Percentiles rank a stretch among this genome's conserved stretches.
Conservation (phyloP, 53 echinoderm and acorn worm genomes). For the Astropecten irregularis region DNA sequence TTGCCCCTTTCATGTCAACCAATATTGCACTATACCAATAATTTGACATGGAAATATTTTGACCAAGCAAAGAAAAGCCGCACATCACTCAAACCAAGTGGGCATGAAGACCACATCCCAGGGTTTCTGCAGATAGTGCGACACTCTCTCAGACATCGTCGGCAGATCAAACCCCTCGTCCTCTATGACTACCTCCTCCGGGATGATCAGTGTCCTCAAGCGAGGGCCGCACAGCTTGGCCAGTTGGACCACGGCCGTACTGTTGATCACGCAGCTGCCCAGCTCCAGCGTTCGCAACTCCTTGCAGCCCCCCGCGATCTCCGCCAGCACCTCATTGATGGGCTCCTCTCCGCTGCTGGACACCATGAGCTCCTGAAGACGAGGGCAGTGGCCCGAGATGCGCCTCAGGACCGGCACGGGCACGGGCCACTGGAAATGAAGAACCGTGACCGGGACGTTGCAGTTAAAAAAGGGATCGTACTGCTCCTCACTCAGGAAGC, state of each 20-base stretch:
- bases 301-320: conserved; percentile 71
- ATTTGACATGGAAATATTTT: no score
- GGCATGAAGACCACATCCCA: conserved; percentile 85
- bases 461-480: conserved; percentile 73
- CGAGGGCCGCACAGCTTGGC: conserved; percentile 82
- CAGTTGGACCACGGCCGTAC: conserved; percentile 74
- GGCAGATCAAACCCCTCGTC: conserved; percentile 67
- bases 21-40: no score
- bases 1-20: no score
- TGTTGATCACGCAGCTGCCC: conserved; percentile 74
- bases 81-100: conserved; percentile 71
- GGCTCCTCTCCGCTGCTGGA: conserved; percentile 77
- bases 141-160: conserved; percentile 62
- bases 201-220: conserved; percentile 73
- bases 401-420: conserved; percentile 67
- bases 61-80: no score
- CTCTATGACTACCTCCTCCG: conserved; percentile 72
- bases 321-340: conserved; percentile 68
- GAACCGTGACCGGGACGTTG: conserved; percentile 71
- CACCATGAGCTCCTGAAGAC: conserved; percentile 74
- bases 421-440: conserved; percentile 79
- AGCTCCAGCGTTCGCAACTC: conserved; percentile 74
- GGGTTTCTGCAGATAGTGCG: conserved; percentile 70
- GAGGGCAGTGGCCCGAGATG: conserved; percentile 74
- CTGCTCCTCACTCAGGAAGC: conserved; percentile 65